Base-by-base conservation (phyloP, 2,113 vertebrate species). In the Scartelaos histophorus region DNA sequence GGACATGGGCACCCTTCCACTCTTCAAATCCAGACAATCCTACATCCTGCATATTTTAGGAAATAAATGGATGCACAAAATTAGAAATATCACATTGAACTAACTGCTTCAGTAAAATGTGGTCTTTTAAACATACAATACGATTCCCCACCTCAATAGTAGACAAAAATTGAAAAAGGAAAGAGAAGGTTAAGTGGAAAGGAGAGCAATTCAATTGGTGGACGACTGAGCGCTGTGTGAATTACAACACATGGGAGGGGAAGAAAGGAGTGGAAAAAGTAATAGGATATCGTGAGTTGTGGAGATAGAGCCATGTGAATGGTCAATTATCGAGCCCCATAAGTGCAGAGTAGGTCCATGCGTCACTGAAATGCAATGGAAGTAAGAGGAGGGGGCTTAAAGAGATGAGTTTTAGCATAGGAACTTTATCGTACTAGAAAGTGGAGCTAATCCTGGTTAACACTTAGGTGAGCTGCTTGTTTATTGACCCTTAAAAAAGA, bases 401-500 rank as follows among this genome's bases (percentile, higher is more conserved):
- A 77, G 76, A 69, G 56, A 58, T 70, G 35, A 16, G 45, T n/a
- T 71, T 47, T 13, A 66, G 66, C 58, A 11, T 34, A 69, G 74
- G 67, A 56, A 73, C 43, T 12, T 46, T 13, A 47, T 16, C 46
- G 2, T 4, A 15, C 38, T 7, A 57, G 47, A 49, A 7, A 74
- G 71, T 25, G 13, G 56, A 69, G 22, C 71, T 61, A 82, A 74
- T 29, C 16, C 58, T 62, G 51, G 69, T 66, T 61, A 35, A 68
- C 70, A 70, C 70, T 60, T 76, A 58, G 56, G 54, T 77, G 82
- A 66, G 69, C 73, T 76, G 73, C 74, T 82, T 85, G 89, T 81
- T 92, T 87, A 80, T 76, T 46, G 71, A 66, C 75, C 22, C 78
- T 87, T 67, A 80, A 84, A 80, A 29, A 2, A n/a, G 79, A 88